A percentile compares a stretch with the other conserved stretches of the same genome.
phyloP scores from a whole-genome alignment of 2,888 invertebrate species.

The Rhingia rostrata region DNA sequence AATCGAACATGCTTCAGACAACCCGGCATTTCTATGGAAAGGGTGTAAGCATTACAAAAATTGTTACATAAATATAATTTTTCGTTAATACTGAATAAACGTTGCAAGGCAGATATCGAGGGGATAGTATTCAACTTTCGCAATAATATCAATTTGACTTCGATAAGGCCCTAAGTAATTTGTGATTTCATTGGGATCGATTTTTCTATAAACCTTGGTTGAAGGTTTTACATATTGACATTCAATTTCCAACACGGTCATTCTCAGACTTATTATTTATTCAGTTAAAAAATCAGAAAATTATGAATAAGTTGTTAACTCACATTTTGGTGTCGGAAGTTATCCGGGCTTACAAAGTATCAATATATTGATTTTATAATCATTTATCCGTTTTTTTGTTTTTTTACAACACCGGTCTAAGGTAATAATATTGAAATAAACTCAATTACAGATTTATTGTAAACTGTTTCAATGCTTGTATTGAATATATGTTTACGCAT shows the following conservation, averaged over 20 bases:
- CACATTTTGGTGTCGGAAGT: slow-evolving; percentile 20
- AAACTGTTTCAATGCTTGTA: neutral
- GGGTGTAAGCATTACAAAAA: neutral
- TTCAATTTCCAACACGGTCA: slow-evolving; percentile 15
- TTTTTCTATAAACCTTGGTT: slow-evolving; percentile 3
- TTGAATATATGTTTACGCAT: neutral
- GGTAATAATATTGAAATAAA: slow-evolving; percentile 26
- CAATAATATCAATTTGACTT: neutral
- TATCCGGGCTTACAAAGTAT: slow-evolving; percentile 1
- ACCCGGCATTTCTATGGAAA: neutral
- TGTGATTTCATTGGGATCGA: slow-evolving; percentile 2
- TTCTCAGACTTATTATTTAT: slow-evolving; percentile 35
- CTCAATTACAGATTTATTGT: slow-evolving; percentile 30
- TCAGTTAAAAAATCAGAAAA: neutral
- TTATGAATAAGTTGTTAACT: slow-evolving; percentile 22
- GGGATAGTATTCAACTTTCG: neutral
- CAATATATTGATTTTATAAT: slow-evolving; percentile 29
- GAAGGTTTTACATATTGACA: slow-evolving; percentile 3
- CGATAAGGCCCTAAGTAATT: neutral
- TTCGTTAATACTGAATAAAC: neutral
- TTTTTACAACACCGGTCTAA: slow-evolving; percentile 16
- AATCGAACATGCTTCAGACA: slow-evolving; percentile 1
- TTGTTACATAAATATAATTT: neutral
- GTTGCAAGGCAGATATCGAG: neutral
- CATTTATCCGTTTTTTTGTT: slow-evolving; percentile 5